Evolutionary conservation across 2,797 vertebrate species (phyloP).

Genomic region (Gephyroberyx darwinii): DNA sequence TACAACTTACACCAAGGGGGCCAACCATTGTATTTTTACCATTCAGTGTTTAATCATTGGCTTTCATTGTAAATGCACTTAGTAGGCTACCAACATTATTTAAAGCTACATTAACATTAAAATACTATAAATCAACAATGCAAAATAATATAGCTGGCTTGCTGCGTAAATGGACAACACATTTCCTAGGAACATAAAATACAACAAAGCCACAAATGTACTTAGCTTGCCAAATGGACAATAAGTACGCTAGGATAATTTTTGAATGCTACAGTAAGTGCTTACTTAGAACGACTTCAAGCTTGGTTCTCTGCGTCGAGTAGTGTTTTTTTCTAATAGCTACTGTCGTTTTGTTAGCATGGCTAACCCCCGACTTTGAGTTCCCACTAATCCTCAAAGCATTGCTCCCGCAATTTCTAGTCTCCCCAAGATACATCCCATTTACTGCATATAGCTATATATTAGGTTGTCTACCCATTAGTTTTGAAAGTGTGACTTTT

Average conservation of each 20-base stretch:
- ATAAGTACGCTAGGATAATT: constrained; percentile 19
- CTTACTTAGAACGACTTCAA: neutral
- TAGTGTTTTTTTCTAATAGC: constrained; percentile 3
- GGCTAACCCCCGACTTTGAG: neutral
- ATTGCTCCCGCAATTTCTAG: neutral
- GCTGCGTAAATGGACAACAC: neutral
- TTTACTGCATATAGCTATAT: neutral
- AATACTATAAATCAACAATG: neutral
- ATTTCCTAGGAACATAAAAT: neutral
- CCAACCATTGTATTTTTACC: no score
- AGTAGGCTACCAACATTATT: neutral
- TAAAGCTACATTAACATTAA: neutral
- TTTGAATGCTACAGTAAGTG: constrained; percentile 24
- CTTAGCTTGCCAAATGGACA: neutral
- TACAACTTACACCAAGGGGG: neutral
- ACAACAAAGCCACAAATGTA: constrained; percentile 3
- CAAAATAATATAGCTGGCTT: neutral
- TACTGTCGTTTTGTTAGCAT: neutral
- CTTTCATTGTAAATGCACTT: no score
- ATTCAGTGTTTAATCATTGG: no score
- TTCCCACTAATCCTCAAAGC: neutral
- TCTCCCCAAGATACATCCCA: no score
- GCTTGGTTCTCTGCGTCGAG: neutral
- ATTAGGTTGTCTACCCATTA: neutral
- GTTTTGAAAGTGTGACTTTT: constrained; percentile 12